Evolutionary conservation across 2,888 invertebrate species (phyloP).

Genomic region (Trachelus troglodyta): DNA sequence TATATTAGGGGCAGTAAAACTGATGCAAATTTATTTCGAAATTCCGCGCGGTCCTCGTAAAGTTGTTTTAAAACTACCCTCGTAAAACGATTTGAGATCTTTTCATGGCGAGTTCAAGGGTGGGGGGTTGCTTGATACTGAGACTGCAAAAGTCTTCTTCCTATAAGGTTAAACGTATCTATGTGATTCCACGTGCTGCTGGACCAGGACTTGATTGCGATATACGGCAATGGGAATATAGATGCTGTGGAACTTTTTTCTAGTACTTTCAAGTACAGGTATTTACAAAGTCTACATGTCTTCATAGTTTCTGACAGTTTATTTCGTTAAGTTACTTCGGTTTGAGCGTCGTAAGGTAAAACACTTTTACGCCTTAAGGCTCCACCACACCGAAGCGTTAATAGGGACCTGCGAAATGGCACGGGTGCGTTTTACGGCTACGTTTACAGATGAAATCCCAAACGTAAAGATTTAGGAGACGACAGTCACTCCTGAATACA

Average conservation of each 20-base stretch:
- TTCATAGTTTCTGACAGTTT: not conserved
- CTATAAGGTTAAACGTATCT: not conserved
- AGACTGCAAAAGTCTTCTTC: not conserved
- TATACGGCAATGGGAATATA: not conserved
- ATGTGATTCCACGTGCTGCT: not conserved
- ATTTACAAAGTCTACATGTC: not conserved
- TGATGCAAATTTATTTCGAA: constrained; percentile 63
- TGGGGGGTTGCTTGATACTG: not conserved
- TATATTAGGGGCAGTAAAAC: constrained; percentile 59
- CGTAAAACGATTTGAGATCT: constrained; percentile 61
- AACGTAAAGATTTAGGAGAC: no score
- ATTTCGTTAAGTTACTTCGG: not conserved
- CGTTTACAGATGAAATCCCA: no score
- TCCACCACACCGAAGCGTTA: not conserved
- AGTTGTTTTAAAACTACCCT: constrained; percentile 59
- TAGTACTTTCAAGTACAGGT: not conserved
- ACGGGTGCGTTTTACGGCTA: not conserved
- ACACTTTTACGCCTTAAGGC: not conserved
- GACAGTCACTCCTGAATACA: no score
- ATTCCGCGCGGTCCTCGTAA: constrained; percentile 54
- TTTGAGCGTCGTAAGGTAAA: not conserved
- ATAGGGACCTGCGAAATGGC: not conserved
- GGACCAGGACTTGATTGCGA: not conserved
- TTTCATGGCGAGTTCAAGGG: constrained; percentile 19
- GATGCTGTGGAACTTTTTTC: not conserved